Conservation (phyloP, 1,140 invertebrate species). For the Drosophila nebulosa region DNA sequence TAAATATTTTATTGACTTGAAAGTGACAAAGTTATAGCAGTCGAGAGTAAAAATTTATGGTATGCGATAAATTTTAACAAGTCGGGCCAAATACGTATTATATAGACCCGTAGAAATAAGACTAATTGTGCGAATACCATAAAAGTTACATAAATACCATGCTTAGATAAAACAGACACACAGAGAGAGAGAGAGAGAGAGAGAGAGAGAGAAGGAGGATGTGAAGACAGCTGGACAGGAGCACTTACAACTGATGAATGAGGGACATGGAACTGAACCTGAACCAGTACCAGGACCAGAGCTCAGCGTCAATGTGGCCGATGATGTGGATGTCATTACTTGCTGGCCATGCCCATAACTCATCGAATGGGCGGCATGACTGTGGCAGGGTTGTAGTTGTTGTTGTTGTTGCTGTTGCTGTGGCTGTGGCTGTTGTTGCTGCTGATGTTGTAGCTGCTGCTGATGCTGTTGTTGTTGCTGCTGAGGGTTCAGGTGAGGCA, state of each 20-base stretch:
- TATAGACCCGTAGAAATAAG: not conserved
- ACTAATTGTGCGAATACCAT: conserved; percentile 39
- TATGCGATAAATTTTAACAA: conserved; percentile 74
- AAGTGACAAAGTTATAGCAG: conserved; percentile 68
- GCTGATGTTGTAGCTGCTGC: conserved; percentile 2
- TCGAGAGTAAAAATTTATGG: conserved; percentile 56
- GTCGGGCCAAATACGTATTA: conserved; percentile 14
- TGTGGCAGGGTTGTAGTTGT: conserved; percentile 18
- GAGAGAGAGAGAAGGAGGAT: not conserved
- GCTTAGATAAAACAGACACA: conserved; percentile 21
- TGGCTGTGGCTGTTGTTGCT: conserved; percentile 5
- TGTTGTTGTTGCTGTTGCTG: conserved; percentile 7
- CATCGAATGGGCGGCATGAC: conserved; percentile 6
- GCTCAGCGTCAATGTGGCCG: conserved; percentile 20
- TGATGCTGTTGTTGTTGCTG: conserved; percentile 3
- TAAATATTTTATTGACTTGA: conserved; percentile 53
- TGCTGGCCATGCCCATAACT: conserved; percentile 12
- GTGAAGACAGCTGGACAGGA: conserved; percentile 13
- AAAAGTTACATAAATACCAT: conserved; percentile 32
- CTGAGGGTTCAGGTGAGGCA: conserved; percentile 21
- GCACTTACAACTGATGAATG: conserved; percentile 79
- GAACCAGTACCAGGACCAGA: conserved; percentile 21
- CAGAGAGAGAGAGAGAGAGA: not conserved
- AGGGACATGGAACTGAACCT: conserved; percentile 40
- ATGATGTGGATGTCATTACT: conserved; percentile 32